Evolutionary conservation across 2,797 vertebrate genomes (phyloP).

Genomic region (Hemibagrus guttatus): DNA sequence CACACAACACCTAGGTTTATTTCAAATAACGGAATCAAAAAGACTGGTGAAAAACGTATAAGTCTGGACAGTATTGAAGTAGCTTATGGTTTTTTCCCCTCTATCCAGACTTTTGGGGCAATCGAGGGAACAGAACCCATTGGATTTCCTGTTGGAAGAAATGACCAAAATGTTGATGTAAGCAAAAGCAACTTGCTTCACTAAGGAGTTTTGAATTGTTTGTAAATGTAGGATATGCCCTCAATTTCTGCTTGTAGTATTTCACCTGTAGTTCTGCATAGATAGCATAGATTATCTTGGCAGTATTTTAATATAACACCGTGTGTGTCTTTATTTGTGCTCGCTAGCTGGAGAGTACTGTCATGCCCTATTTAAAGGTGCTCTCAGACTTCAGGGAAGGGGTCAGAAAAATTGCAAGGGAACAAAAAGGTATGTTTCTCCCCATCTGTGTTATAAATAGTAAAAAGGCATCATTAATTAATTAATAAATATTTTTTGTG

Average conservation of each 20-base stretch:
- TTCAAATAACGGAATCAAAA: neutral
- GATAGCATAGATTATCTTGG: neutral
- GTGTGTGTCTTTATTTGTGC: neutral
- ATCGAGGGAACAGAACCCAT: constrained; percentile 83
- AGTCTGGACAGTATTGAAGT: neutral
- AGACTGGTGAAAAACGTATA: neutral
- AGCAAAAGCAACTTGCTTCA: constrained; percentile 63
- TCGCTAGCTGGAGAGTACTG: constrained; percentile 84
- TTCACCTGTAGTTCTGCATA: neutral
- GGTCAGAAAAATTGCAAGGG: constrained; percentile 87
- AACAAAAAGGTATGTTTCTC: constrained; percentile 82
- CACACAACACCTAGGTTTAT: neutral
- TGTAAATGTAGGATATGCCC: neutral
- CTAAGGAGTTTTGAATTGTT: neutral
- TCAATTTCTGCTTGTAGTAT: neutral
- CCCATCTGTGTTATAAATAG: neutral
- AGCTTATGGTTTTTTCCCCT: neutral
- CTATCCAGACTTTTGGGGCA: constrained; percentile 86
- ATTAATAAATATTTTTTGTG: neutral
- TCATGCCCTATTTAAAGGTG: constrained; percentile 91
- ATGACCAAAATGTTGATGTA: constrained; percentile 77
- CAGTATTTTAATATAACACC: neutral
- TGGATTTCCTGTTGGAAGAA: constrained; percentile 89
- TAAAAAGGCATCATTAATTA: neutral
- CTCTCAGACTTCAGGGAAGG: constrained; percentile 90